Base-by-base conservation (phyloP, 1,140 invertebrate genomes). In the Euwallacea fornicatus region DNA sequence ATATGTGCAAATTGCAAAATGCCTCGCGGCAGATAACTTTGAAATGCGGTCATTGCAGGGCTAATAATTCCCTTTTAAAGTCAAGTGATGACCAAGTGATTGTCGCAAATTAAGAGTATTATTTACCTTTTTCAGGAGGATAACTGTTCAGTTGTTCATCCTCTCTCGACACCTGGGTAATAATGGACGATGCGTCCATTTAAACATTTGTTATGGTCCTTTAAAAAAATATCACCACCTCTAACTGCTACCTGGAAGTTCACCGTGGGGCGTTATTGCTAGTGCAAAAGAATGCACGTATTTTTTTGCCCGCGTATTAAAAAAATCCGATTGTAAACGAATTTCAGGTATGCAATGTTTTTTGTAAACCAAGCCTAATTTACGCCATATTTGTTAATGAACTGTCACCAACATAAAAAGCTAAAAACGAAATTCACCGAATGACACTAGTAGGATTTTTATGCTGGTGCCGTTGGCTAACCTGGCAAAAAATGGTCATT, bases 121-220 rank as follows among this genome's bases (percentile, higher is more conserved):
- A 84, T 89, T 88, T 89, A 96, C 94, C 93, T 93, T 94, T 95
- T 85, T 95, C 93, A 84, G 90, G 88, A 83, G 90, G 88, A 88
- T 92, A 92, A 87, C 89, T 94, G 86, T 92, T 94, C 85, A 94
- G 89, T 87, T 93, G 91, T 87, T 96, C 94, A 88, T 96, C 94
- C 91, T 97, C 94, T 86, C 93, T 90, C 86, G 91, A 93, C 87
- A 95, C 94, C 90, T 96, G 94, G 85, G 94, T 95, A 85, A 96
- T 96, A 89, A 97, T 96, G 90, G 94, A 96, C 91, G 94, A 93
- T 90, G 93, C 93, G 93, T 96, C 95, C 94, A 96, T 97, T 91
- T 90, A 92, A 89, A 88, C 88, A 90, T 90, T 88, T 86, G 88
- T 83, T 87, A 71, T 71, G 43, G 21, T 64, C 69, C 62, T 58